Evolutionary conservation across 2,113 vertebrate genomes (phyloP).

Genomic region (Smithornis capensis): DNA sequence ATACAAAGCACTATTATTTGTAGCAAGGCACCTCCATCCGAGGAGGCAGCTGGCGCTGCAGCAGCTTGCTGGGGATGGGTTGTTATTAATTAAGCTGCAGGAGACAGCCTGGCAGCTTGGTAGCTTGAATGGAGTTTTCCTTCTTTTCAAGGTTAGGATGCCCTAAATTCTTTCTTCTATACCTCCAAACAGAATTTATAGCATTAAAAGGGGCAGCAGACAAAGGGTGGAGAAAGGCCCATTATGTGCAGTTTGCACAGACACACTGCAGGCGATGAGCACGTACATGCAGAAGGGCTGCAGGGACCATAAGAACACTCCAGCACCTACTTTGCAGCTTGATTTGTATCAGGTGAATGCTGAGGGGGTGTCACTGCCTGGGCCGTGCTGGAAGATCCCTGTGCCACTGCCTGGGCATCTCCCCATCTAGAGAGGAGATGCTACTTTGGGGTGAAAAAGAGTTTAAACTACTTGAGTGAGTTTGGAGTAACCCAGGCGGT

Average conservation of each 20-base stretch:
- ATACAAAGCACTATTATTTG: constrained; percentile 37
- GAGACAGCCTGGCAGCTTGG: not conserved
- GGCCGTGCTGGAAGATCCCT: not conserved
- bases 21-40: constrained; percentile 12
- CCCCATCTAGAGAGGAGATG: not conserved
- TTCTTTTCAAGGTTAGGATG: constrained; percentile 29
- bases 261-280: rapidly evolving
- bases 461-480: not conserved
- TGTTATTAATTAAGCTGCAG: constrained; percentile 47
- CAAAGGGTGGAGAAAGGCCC: not conserved
- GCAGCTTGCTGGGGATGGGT: constrained; percentile 3
- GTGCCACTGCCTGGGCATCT: not conserved
- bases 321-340: not conserved
- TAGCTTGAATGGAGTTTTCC: constrained; percentile 23
- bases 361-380: not conserved
- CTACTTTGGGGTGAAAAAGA: not conserved
- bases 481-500: rapidly evolving
- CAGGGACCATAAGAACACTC: not conserved
- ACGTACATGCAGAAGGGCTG: not conserved
- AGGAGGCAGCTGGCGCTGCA: constrained; percentile 24
- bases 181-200: not conserved
- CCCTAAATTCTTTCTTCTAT: constrained; percentile 34
- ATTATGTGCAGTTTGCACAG: not conserved
- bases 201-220: not conserved
- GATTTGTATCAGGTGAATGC: not conserved